A percentile compares a stretch with the other conserved stretches of the same genome.
Evolutionary conservation across 2,113 vertebrate species (phyloP).

Genomic region (Cichladusa arquata): DNA sequence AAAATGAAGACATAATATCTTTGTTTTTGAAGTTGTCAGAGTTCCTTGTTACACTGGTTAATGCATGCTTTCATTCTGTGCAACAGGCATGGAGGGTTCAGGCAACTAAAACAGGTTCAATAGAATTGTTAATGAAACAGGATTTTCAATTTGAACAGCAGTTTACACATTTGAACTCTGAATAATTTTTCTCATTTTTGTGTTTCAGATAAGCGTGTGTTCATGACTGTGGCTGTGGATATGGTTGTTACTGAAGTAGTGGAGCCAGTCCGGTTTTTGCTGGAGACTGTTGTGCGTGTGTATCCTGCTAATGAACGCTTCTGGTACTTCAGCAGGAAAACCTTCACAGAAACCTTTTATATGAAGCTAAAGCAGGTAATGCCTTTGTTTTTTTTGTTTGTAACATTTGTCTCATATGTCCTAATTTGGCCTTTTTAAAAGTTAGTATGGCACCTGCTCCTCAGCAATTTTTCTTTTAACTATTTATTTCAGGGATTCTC

Average conservation of each 20-base stretch:
- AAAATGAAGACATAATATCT: background rate
- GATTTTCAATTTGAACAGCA: background rate
- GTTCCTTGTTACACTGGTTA: background rate
- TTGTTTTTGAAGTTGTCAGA: background rate
- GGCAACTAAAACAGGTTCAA: background rate
- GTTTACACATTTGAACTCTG: background rate
- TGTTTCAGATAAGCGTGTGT: conserved; percentile 89
- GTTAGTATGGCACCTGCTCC: background rate
- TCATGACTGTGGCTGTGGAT: conserved; percentile 95
- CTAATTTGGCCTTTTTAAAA: background rate
- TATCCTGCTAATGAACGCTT: conserved; percentile 95
- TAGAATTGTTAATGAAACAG: background rate
- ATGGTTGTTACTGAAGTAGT: conserved; percentile 95
- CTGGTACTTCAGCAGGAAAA: conserved; percentile 98
- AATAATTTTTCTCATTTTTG: background rate
- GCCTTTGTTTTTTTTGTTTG: background rate
- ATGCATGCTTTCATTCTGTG: background rate
- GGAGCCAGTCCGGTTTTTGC: conserved; percentile 91
- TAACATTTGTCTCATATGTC: background rate
- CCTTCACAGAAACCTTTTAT: conserved; percentile 93
- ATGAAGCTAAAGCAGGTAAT: conserved; percentile 93
- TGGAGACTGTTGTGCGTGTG: conserved; percentile 89
- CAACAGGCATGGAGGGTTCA: fast-evolving
- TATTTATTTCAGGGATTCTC: background rate
- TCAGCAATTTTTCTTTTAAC: background rate